Evolutionary conservation across 2,797 vertebrate species (phyloP).

Genomic region (Craterocephalus amniculus): DNA sequence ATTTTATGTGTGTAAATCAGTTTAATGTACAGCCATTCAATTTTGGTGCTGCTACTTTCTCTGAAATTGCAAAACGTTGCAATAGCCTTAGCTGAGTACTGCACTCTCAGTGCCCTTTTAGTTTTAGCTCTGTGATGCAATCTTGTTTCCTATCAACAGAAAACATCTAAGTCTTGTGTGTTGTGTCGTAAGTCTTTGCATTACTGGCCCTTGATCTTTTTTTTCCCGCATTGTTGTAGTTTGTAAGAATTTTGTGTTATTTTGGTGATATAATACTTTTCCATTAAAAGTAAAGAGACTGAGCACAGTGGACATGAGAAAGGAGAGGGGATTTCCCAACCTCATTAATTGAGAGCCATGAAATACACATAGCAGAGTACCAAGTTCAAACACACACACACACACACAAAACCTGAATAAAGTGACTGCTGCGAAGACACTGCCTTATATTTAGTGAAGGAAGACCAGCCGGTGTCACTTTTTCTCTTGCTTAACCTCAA

Average conservation of each 20-base stretch:
- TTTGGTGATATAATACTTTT: slow-evolving; percentile 27
- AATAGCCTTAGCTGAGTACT: not conserved
- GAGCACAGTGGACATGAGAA: slow-evolving; percentile 34
- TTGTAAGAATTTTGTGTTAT: not conserved
- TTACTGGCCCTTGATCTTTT: slow-evolving; percentile 9
- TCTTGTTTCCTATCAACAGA: not conserved
- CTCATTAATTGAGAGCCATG: slow-evolving; percentile 67
- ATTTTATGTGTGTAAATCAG: not conserved
- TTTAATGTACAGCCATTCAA: not conserved
- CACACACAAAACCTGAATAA: slow-evolving; percentile 37
- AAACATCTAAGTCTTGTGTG: not conserved
- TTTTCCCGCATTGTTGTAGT: slow-evolving; percentile 9
- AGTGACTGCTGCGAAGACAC: slow-evolving; percentile 56
- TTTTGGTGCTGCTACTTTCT: not conserved
- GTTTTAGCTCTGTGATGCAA: not conserved
- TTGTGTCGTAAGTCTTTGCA: slow-evolving; percentile 7
- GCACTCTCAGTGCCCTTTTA: not conserved
- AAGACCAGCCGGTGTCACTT: slow-evolving; percentile 73
- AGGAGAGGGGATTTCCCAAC: slow-evolving; percentile 44
- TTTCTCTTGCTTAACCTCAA: slow-evolving; percentile 67
- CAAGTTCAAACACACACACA: slow-evolving; percentile 3
- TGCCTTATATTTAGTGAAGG: slow-evolving; percentile 65
- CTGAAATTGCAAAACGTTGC: not conserved
- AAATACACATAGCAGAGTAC: slow-evolving; percentile 48
- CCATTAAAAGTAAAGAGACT: slow-evolving; percentile 35